These are phyloP conservation scores for Agrypnus murinus DNA, from an alignment of 2,888 invertebrate genomes.

Conservation along the genomic window DNA sequence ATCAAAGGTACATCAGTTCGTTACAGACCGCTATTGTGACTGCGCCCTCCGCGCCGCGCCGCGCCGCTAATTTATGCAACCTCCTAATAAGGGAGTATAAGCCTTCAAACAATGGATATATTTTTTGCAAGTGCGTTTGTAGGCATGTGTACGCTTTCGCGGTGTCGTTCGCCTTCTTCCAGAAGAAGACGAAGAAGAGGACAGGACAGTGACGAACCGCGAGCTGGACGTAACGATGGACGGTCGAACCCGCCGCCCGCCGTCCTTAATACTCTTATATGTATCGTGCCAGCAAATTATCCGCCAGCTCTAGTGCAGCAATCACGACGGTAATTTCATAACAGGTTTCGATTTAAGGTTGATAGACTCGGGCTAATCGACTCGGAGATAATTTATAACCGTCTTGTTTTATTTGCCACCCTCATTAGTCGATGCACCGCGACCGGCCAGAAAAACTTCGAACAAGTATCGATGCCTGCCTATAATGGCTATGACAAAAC, in stretches of 20 bases:
- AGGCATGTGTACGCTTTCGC: slow-evolving; percentile 53
- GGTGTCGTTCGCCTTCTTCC: slow-evolving; percentile 53
- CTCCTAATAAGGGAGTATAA: slow-evolving; percentile 67
- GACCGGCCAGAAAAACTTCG: slow-evolving; percentile 67
- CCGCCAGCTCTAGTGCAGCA: slow-evolving; percentile 66
- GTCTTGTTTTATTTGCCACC: slow-evolving; percentile 70
- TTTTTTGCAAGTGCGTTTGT: slow-evolving; percentile 59
- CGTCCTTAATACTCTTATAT: slow-evolving; percentile 31
- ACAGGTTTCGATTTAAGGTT: slow-evolving; percentile 71
- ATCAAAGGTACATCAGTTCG: slow-evolving; percentile 66
- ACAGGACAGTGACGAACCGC: slow-evolving; percentile 52
- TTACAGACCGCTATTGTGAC: slow-evolving; percentile 66
- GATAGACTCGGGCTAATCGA: slow-evolving; percentile 71
- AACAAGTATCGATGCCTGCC: slow-evolving; percentile 68
- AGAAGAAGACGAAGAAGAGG: slow-evolving; percentile 31
- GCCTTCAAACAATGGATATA: slow-evolving; percentile 62
- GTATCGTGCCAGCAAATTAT: slow-evolving; percentile 65
- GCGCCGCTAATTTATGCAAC: slow-evolving; percentile 67
- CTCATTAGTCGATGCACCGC: slow-evolving; percentile 67
- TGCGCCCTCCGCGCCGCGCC: slow-evolving; percentile 55
- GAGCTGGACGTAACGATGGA: neutral
- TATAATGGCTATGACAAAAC: slow-evolving; percentile 69
- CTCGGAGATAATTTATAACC: slow-evolving; percentile 69
- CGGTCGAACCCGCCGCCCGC: slow-evolving; percentile 36
- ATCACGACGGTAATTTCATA: slow-evolving; percentile 70